Evolutionary conservation across 2,888 invertebrate species (phyloP), one percentile per base, ranked within the genome.

Genomic region (Andrena trimmerana): DNA sequence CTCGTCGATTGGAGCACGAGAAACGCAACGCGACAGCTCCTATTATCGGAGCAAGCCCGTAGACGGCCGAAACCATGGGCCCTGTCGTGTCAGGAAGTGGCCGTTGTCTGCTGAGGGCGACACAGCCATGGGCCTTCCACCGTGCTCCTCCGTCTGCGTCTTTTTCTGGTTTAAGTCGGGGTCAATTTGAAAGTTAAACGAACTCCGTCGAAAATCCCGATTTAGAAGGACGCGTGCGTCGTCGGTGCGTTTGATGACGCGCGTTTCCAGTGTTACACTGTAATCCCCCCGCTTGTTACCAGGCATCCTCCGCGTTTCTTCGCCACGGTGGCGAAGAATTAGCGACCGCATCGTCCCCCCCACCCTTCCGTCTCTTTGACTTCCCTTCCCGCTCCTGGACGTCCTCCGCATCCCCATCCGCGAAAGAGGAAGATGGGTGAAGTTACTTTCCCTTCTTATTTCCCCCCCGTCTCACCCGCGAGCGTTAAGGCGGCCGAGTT

Each of bases 111-210:
- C 31, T 66, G 20, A 31, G 52, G 71, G 4, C 13, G 50, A 60
- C 69, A 27, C 52, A 77, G 63, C 86, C 73, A 70, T 75, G 75
- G 69, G 20, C 20, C 69, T 31, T 62, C 54, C 20, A 69, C 60
- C 10, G 8, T 8, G 29, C 50, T 8, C 16, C 33, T 36, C 42
- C 57, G 42, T 60, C 57, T 27, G 60, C 48, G 24, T 80, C 69
- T 67, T 76, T 86, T 88, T 85, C 80, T 85, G 81, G 83, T 82
- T 88, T 85, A 86, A 89, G 88, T 90, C 86, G 74, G 84, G 84
- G 83, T 86, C 85, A 90, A 86, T 88, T 88, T 77, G 78, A 83
- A 89, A 90, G 89, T 89, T 88, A 90, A 89, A 89, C 80, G 88
- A 89, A 88, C 87, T 83, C 84, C 54, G 60, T 42, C 63, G 79